phyloP scores from a whole-genome alignment of 2,797 vertebrate genomes.

The Gouania willdenowi region DNA sequence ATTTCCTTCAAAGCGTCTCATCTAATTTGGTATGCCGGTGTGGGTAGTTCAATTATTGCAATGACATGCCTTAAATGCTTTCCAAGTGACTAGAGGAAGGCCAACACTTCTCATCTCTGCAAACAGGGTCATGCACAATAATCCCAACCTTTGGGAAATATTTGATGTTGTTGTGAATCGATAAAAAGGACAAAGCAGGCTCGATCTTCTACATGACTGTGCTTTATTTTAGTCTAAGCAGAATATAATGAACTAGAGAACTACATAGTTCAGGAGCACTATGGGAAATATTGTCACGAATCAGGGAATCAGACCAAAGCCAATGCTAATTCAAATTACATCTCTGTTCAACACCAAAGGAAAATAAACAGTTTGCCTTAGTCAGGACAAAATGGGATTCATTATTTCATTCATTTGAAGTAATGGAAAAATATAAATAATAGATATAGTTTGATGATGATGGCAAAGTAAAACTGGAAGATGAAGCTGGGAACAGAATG shows the following conservation, averaged over 20 bases:
- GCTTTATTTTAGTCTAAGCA: slow-evolving; percentile 88
- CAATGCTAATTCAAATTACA: slow-evolving; percentile 78
- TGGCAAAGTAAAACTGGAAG: slow-evolving; percentile 38
- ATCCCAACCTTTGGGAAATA: slow-evolving; percentile 37
- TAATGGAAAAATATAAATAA: slow-evolving; percentile 47
- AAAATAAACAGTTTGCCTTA: slow-evolving; percentile 62
- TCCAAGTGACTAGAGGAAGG: slow-evolving; percentile 49
- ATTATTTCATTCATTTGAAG: slow-evolving; percentile 44
- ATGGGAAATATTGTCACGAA: slow-evolving; percentile 73
- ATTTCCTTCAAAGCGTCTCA: slow-evolving; percentile 75
- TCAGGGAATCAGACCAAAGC: slow-evolving; percentile 72
- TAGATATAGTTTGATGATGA: slow-evolving; percentile 41
- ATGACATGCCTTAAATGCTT: slow-evolving; percentile 72
- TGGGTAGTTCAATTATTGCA: slow-evolving; percentile 78
- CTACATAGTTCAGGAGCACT: slow-evolving; percentile 84
- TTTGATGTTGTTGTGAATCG: slow-evolving; percentile 30
- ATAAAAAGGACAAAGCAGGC: slow-evolving; percentile 60
- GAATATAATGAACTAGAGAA: slow-evolving; percentile 86
- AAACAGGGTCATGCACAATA: slow-evolving; percentile 24
- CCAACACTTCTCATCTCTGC: slow-evolving; percentile 41
- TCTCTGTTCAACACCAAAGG: slow-evolving; percentile 65
- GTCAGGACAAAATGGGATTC: slow-evolving; percentile 49
- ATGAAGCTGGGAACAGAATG: slow-evolving; percentile 70
- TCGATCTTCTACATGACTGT: slow-evolving; percentile 82
- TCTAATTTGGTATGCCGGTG: slow-evolving; percentile 79